phyloP scores from a whole-genome alignment of 2,113 vertebrate genomes.

The Balaeniceps rex region DNA sequence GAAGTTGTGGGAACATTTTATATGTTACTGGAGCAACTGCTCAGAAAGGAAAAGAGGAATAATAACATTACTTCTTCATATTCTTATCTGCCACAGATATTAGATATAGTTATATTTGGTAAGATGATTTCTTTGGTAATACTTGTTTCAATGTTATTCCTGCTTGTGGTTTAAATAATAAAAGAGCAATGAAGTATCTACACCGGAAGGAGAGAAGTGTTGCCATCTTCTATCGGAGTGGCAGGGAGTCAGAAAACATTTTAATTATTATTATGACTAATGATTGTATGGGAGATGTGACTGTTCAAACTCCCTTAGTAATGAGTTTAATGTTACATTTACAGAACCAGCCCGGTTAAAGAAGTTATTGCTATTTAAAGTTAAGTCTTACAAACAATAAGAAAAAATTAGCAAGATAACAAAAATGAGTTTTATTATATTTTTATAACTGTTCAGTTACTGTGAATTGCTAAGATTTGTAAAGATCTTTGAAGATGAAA shows the following conservation, averaged over 20 bases:
- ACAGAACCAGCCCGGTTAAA: neutral
- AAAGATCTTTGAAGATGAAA: constrained; percentile 54
- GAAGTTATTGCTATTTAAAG: neutral
- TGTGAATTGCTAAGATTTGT: constrained; percentile 52
- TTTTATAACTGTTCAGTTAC: constrained; percentile 33
- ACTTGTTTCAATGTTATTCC: neutral
- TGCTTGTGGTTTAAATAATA: constrained; percentile 3
- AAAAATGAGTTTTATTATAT: constrained; percentile 17
- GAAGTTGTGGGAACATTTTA: neutral
- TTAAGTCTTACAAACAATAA: constrained; percentile 14
- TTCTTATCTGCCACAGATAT: neutral
- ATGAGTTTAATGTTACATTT: neutral
- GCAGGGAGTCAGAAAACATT: neutral
- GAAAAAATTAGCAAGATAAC: constrained; percentile 17
- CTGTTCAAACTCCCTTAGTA: neutral
- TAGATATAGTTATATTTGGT: neutral
- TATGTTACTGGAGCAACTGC: neutral
- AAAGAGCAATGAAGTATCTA: neutral
- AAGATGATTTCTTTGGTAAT: neutral
- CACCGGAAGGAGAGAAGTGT: neutral
- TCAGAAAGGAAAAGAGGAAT: neutral
- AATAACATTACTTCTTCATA: neutral
- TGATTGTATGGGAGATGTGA: neutral
- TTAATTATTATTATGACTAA: neutral
- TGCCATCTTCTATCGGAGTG: neutral